These are phyloP conservation scores for Fratercula arctica DNA, from an alignment of 2,797 vertebrate species.

Conservation along the genomic window DNA sequence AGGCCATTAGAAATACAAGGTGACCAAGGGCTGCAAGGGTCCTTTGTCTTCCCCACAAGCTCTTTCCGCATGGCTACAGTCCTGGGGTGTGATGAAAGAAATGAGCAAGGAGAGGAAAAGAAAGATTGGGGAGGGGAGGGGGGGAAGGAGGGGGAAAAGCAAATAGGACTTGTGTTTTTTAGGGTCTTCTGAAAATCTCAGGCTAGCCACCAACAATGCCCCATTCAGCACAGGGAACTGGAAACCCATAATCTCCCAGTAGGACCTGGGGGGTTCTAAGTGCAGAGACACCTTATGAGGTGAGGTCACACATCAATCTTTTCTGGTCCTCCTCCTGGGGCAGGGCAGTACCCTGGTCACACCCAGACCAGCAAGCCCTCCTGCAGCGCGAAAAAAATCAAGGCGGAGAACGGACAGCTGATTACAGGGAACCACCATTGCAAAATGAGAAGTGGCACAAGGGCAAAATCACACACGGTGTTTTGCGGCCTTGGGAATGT, in stretches of 20 bases:
- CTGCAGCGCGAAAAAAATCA: background rate
- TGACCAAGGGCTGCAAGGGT: background rate
- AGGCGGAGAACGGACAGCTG: background rate
- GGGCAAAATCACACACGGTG: background rate
- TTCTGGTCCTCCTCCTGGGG: background rate
- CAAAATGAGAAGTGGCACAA: slow-evolving; percentile 42
- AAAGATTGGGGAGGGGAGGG: background rate
- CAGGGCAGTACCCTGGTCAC: background rate
- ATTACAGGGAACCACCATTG: background rate
- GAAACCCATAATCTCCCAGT: background rate
- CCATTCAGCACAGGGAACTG: background rate
- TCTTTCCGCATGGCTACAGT: background rate
- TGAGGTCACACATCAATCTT: background rate
- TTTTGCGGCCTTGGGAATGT: slow-evolving; percentile 6
- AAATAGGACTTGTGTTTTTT: background rate
- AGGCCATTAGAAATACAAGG: background rate
- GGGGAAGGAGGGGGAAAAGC: background rate
- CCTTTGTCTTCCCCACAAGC: background rate
- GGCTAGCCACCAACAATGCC: background rate
- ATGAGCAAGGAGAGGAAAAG: background rate
- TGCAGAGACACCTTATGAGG: background rate
- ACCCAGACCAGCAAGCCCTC: background rate
- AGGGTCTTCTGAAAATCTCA: background rate
- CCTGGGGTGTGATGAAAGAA: background rate
- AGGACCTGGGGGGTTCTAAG: background rate